These are phyloP conservation scores for Latrodectus elegans DNA, from an alignment of 2,888 invertebrate genomes.

Conservation along the genomic window DNA sequence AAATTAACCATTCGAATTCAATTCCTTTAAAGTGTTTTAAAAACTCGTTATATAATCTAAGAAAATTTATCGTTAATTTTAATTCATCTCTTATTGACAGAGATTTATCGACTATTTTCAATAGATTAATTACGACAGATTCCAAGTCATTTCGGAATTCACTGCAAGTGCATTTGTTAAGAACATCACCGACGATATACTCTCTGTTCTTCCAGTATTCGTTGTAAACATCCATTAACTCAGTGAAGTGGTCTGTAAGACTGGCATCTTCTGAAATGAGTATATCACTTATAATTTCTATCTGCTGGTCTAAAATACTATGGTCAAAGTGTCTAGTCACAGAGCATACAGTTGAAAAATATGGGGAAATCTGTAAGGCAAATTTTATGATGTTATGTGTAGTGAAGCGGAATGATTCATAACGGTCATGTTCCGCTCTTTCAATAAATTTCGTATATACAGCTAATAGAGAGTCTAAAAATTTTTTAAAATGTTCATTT, in stretches of 20 bases:
- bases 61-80: neutral
- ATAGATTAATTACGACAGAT: neutral
- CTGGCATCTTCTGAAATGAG: neutral
- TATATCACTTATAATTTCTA: neutral
- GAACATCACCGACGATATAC: neutral
- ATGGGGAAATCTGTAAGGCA: neutral
- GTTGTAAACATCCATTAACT: neutral
- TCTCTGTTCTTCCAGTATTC: neutral
- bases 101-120: neutral
- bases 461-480: neutral
- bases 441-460: neutral
- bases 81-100: neutral
- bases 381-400: neutral
- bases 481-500: neutral
- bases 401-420: neutral
- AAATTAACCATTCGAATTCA: neutral
- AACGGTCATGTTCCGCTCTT: neutral
- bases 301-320: neutral
- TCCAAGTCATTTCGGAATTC: neutral
- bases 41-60: neutral
- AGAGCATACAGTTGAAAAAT: neutral
- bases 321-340: neutral
- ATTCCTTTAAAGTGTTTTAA: neutral
- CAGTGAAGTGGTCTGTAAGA: neutral
- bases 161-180: neutral